Base-by-base conservation (phyloP, 2,888 invertebrate genomes). In the Mactromeris polynyma region DNA sequence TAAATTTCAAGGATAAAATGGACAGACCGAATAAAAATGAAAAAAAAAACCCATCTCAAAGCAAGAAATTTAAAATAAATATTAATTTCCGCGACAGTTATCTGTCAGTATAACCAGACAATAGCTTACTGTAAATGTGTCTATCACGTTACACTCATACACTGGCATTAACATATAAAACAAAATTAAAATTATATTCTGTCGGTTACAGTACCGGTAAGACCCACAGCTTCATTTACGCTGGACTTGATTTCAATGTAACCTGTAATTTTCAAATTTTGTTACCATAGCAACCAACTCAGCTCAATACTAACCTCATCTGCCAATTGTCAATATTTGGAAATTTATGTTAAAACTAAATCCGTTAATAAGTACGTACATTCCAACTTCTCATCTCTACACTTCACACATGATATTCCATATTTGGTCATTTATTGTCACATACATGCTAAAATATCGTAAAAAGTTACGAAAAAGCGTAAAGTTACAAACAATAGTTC, bases 261-360 rank as follows among this genome's bases (percentile, higher is more conserved):
- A 89, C 85, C 81, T 82, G 78, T 85, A 89, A 89, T 89, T 89
- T 84, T 89, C 89, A 51, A 85, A 88, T 88, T 85, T 81, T 77
- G 85, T 88, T 64, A 26, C 88, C 85, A 88, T 88, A 54, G 85
- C 33, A 85, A 88, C 81, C 82, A 38, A 81, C 46, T 19, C 17
- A 73, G 64, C 78, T 69, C 46, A 81, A 77, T 73, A 81, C 89
- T 80, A 54, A 89, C 89, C 86, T 87, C 86, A 85, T 89, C 89
- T 87, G 87, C 80, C 81, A 78, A 77, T 77, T 86, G 84, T 89
- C 86, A 86, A 38, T 80, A 78, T 83, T 80, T 40, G 19, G 42
- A 83, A 89, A 89, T 89, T 89, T 89, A 85, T 85, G 80, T 46
- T 40, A 64, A 64, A 83, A 78, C 54, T 38, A 83, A 82, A 81